These are phyloP conservation scores for Athetis lepigone DNA, from an alignment of 2,888 invertebrate genomes.

Conservation along the genomic window DNA sequence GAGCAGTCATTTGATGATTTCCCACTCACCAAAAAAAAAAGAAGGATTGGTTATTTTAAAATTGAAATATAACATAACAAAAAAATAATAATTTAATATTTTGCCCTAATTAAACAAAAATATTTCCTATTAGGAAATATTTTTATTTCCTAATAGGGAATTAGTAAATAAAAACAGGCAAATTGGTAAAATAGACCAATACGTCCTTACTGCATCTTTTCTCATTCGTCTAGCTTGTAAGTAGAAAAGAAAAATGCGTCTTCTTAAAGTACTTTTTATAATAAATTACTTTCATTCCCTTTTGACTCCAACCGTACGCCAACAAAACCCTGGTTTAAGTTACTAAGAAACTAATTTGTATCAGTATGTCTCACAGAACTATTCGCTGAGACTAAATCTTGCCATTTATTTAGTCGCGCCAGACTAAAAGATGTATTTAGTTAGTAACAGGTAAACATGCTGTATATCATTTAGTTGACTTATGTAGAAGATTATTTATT, in stretches of 20 bases:
- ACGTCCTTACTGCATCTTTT: background rate
- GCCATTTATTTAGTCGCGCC: constrained; percentile 41
- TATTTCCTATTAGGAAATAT: no score
- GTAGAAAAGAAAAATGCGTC: constrained; percentile 2
- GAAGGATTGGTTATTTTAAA: no score
- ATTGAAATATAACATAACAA: no score
- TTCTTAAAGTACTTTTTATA: constrained; percentile 9
- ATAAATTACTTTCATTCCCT: constrained; percentile 35
- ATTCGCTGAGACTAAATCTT: constrained; percentile 50
- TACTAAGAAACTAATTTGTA: constrained; percentile 58
- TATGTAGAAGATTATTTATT: constrained; percentile 37
- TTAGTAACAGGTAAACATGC: constrained; percentile 58
- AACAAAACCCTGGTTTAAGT: constrained; percentile 47
- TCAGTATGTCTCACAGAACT: constrained; percentile 47
- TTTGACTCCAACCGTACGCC: constrained; percentile 24
- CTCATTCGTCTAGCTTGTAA: constrained; percentile 26
- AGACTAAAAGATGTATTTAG: constrained; percentile 44
- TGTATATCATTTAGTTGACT: constrained; percentile 45
- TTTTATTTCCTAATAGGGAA: no score
- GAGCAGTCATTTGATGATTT: no score
- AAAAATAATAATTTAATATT: no score
- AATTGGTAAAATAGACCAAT: background rate
- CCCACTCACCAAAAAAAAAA: no score
- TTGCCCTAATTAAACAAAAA: no score
- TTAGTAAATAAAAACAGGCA: no score